These are phyloP conservation scores for Spinus pinus DNA, from an alignment of 2,797 vertebrate species.

Conservation along the genomic window DNA sequence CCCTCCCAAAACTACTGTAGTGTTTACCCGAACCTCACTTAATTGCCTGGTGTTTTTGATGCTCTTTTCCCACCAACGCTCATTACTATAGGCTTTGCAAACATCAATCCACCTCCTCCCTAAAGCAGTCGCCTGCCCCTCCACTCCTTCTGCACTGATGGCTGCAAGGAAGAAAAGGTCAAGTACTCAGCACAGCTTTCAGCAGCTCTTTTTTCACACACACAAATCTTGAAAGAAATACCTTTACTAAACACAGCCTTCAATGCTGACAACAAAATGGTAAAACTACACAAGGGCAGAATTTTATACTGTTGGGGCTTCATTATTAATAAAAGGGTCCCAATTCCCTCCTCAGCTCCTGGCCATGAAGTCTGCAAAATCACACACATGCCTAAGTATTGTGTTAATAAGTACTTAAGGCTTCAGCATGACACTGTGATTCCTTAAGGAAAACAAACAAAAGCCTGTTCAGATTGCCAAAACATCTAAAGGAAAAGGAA, in stretches of 20 bases:
- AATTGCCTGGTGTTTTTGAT: not conserved
- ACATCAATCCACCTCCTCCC: not conserved
- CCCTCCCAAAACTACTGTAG: not conserved
- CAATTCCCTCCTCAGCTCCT: not conserved
- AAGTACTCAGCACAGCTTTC: accelerated
- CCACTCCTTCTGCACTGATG: not conserved
- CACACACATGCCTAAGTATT: not conserved
- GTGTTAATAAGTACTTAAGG: not conserved
- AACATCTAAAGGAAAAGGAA: slow-evolving; percentile 31
- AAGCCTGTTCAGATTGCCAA: not conserved
- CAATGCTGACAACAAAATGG: not conserved
- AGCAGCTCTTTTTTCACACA: not conserved
- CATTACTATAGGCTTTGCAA: not conserved
- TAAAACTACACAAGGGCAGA: not conserved
- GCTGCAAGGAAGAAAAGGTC: not conserved
- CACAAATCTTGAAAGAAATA: not conserved
- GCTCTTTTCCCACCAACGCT: not conserved
- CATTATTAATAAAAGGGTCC: not conserved
- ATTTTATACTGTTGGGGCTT: not conserved
- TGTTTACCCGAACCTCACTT: not conserved
- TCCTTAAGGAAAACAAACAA: slow-evolving; percentile 8
- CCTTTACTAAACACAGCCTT: not conserved
- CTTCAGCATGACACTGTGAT: not conserved
- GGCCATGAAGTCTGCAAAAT: not conserved
- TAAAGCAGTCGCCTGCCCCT: not conserved